Percentiles rank a stretch among this genome's conserved stretches.
phyloP scores from a whole-genome alignment of 2,113 vertebrate genomes.

The Pristiophorus japonicus region DNA sequence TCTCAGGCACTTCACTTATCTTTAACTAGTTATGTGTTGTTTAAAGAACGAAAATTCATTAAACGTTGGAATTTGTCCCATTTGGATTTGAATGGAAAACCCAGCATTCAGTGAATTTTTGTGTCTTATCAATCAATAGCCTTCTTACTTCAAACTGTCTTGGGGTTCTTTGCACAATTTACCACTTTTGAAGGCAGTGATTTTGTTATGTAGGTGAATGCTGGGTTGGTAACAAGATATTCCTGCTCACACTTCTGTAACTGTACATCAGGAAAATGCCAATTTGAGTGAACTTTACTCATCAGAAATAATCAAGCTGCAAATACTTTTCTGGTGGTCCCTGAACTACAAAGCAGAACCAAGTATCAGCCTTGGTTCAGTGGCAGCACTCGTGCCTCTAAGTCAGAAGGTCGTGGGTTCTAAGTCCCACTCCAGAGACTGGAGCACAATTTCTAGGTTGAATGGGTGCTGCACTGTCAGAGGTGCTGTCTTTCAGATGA shows the following conservation, averaged over 20 bases:
- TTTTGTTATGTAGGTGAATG: neutral
- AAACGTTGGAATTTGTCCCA: neutral
- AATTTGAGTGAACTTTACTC: too few relatives aligned
- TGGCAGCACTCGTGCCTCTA: too few relatives aligned
- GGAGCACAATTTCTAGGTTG: neutral
- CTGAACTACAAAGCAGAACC: too few relatives aligned
- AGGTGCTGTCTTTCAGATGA: neutral
- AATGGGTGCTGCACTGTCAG: neutral
- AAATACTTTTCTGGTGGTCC: too few relatives aligned
- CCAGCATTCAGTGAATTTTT: neutral
- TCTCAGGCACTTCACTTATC: neutral
- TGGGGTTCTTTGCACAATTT: neutral
- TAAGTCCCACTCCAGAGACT: too few relatives aligned
- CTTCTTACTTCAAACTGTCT: neutral
- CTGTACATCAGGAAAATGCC: neutral
- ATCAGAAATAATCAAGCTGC: too few relatives aligned
- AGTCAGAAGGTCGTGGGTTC: too few relatives aligned
- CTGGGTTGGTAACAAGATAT: neutral
- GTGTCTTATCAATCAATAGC: neutral
- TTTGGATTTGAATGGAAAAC: neutral
- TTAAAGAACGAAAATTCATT: neutral
- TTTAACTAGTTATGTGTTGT: neutral
- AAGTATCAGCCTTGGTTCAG: too few relatives aligned
- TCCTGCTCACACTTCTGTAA: neutral
- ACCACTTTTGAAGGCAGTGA: neutral